A percentile compares a stretch with the other conserved stretches of the same genome.
phyloP scores from a whole-genome alignment of 2,888 invertebrate genomes.

The Lepeophtheirus nordmannii region DNA sequence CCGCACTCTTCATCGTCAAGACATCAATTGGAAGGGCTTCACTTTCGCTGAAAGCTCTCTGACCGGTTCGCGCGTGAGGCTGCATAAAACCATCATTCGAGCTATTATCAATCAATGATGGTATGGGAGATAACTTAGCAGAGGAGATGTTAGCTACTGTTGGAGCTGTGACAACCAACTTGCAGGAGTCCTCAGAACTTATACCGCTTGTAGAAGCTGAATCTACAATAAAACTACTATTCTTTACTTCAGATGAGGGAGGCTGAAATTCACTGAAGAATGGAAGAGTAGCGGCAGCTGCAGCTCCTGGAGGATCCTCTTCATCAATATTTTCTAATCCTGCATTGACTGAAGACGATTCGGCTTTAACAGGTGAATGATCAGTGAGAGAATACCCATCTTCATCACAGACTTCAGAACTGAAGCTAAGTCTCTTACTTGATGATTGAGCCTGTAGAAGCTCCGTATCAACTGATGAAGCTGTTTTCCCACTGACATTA shows the following conservation, averaged over 20 bases:
- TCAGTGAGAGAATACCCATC: not conserved
- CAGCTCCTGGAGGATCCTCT: not conserved
- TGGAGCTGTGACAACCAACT: too few species aligned
- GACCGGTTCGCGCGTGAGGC: slow-evolving; percentile 5
- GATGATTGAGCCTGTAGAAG: not conserved
- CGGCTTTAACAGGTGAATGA: not conserved
- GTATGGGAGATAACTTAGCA: not conserved
- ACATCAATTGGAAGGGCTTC: slow-evolving; percentile 6
- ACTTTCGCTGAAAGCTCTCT: slow-evolving; percentile 20
- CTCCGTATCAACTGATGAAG: not conserved
- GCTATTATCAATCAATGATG: not conserved
- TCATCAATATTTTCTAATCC: not conserved
- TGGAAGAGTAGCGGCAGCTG: too few species aligned
- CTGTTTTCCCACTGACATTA: not conserved
- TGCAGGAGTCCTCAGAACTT: too few species aligned
- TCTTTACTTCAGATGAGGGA: too few species aligned
- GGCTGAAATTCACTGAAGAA: too few species aligned
- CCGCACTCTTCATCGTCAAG: not conserved
- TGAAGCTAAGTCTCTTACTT: not conserved
- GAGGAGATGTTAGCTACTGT: not conserved
- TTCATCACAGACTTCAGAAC: not conserved
- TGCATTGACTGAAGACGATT: not conserved
- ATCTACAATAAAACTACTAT: too few species aligned
- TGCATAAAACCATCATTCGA: not conserved
- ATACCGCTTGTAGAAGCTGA: too few species aligned